These are phyloP conservation scores for Aradophagus sp. DNA, from an alignment of 1,140 invertebrate genomes.

Conservation along the genomic window DNA sequence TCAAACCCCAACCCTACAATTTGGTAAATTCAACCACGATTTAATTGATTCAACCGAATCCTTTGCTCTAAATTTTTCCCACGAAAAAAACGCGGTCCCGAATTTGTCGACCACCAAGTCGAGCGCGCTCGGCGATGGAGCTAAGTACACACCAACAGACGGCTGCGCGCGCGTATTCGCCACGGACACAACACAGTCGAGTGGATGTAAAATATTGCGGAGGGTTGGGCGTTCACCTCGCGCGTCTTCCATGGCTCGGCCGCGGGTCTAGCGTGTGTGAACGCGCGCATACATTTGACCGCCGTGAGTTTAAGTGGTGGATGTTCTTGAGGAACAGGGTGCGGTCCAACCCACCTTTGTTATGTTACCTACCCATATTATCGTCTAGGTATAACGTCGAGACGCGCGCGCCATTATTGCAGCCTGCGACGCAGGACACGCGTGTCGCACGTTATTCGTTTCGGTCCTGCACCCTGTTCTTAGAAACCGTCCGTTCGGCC, in stretches of 20 bases:
- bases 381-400: constrained; percentile 64
- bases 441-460: constrained; percentile 33
- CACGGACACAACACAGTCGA: constrained; percentile 28
- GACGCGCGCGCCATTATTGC: constrained; percentile 66
- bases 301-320: constrained; percentile 47
- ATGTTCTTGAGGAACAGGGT: constrained; percentile 70
- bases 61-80: no score
- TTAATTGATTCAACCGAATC: no score
- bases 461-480: no score
- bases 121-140: no score
- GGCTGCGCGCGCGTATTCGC: no score
- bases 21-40: no score
- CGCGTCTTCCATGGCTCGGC: constrained; percentile 60
- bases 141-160: no score
- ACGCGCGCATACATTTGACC: constrained; percentile 17
- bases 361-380: constrained; percentile 71
- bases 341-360: constrained; percentile 70
- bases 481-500: no score
- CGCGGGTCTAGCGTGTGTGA: constrained; percentile 28
- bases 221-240: constrained; percentile 68
- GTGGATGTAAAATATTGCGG: constrained; percentile 69
- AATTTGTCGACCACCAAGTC: no score
- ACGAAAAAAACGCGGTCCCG: no score
- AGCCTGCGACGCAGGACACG: constrained; percentile 66
- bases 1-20: no score